Evolutionary conservation across 2,113 vertebrate genomes (phyloP).

Genomic region (Phyllostomus discolor): DNA sequence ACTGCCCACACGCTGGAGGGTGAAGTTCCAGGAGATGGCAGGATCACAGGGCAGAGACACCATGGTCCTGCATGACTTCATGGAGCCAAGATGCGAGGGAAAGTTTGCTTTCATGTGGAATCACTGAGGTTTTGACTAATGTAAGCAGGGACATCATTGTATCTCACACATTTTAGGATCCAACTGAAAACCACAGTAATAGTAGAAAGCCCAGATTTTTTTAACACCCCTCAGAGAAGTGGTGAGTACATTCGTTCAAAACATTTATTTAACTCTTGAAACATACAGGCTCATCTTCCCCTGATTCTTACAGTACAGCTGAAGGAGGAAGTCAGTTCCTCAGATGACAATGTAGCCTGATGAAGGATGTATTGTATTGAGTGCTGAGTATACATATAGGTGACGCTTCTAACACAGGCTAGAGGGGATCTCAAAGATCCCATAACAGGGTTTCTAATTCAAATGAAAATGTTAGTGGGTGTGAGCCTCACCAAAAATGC

Average conservation of each 20-base stretch:
- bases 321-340: neutral
- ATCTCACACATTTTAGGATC: neutral
- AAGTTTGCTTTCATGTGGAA: neutral
- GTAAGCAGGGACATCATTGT: neutral
- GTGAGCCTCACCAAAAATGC: neutral
- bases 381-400: neutral
- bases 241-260: neutral
- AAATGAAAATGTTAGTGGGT: neutral
- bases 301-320: neutral
- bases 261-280: neutral
- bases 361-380: neutral
- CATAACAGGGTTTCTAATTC: neutral
- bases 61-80: neutral
- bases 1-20: neutral
- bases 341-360: neutral
- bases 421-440: neutral
- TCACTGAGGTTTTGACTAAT: neutral
- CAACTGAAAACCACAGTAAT: neutral
- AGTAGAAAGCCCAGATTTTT: neutral
- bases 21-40: neutral
- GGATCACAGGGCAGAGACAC: neutral
- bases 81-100: neutral
- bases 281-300: neutral
- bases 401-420: neutral
- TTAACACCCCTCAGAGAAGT: neutral